A percentile compares a stretch with the other conserved stretches of the same genome.
Conservation (phyloP, 2,797 vertebrate genomes). For the Orientallactaga sibirica region DNA sequence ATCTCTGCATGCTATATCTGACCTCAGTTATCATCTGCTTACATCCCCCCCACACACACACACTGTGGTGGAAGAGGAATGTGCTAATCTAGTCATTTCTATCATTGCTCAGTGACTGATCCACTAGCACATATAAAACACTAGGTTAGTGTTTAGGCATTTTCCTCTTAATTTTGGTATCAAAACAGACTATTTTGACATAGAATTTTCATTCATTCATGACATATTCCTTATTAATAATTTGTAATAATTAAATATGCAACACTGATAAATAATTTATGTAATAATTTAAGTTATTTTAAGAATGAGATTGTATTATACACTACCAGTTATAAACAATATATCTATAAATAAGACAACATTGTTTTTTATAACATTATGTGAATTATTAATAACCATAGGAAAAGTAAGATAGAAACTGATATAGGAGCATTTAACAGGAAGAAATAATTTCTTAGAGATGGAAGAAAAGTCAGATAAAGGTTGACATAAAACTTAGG, state of each 20-base stretch:
- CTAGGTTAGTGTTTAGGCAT: not conserved
- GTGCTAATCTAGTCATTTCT: not conserved
- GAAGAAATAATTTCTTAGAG: not conserved
- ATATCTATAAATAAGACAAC: not conserved
- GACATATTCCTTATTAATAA: not conserved
- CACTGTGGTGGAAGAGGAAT: not conserved
- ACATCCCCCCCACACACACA: not conserved
- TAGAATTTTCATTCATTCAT: not conserved
- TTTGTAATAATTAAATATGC: conserved; percentile 15
- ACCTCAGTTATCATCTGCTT: not conserved
- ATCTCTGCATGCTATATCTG: not conserved
- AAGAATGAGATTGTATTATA: not conserved
- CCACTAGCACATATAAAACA: not conserved
- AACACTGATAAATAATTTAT: conserved; percentile 44
- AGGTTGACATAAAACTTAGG: not conserved
- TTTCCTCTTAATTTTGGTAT: conserved; percentile 3
- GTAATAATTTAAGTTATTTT: not conserved
- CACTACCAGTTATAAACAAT: not conserved
- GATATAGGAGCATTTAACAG: not conserved
- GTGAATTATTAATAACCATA: not conserved
- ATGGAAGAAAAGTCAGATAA: not conserved
- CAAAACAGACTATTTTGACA: conserved; percentile 45
- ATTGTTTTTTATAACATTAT: not conserved
- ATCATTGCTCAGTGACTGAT: not conserved
- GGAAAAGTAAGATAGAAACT: not conserved